Evolutionary conservation across 2,113 vertebrate genomes (phyloP).

Genomic region (Bos indicus): DNA sequence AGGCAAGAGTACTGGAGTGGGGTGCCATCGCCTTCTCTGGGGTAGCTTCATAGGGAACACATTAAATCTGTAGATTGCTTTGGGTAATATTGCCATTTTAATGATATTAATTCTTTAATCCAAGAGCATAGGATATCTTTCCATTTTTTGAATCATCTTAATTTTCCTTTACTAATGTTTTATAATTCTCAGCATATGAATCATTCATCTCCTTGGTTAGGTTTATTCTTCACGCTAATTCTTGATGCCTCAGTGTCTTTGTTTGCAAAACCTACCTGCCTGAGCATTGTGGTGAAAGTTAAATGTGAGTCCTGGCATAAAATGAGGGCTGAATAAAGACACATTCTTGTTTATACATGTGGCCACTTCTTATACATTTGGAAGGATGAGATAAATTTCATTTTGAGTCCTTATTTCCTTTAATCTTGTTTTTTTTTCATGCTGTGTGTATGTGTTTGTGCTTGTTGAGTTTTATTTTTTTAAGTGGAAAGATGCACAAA

Average conservation of each 20-base stretch:
- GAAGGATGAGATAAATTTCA: neutral
- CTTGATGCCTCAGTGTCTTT: neutral
- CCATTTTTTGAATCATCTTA: neutral
- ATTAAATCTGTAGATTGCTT: neutral
- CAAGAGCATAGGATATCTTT: neutral
- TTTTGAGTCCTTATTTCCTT: neutral
- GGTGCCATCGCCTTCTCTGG: too few species aligned
- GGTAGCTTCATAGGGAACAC: neutral
- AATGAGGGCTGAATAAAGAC: neutral
- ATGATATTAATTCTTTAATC: neutral
- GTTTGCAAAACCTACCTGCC: neutral
- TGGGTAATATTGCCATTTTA: neutral
- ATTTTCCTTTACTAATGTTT: neutral
- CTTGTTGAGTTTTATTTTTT: neutral
- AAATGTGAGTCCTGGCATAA: too few species aligned
- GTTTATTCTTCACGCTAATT: neutral
- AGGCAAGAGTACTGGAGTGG: too few species aligned
- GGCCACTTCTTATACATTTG: neutral
- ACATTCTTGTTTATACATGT: accelerated
- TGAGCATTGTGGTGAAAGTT: neutral
- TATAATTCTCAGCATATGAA: neutral
- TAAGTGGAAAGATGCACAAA: neutral
- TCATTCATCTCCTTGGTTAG: neutral
- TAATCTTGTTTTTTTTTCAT: neutral
- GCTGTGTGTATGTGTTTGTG: neutral